Evolutionary conservation across 2,113 vertebrate genomes (phyloP).

Genomic region (Petrocephalus microphthalmus): DNA sequence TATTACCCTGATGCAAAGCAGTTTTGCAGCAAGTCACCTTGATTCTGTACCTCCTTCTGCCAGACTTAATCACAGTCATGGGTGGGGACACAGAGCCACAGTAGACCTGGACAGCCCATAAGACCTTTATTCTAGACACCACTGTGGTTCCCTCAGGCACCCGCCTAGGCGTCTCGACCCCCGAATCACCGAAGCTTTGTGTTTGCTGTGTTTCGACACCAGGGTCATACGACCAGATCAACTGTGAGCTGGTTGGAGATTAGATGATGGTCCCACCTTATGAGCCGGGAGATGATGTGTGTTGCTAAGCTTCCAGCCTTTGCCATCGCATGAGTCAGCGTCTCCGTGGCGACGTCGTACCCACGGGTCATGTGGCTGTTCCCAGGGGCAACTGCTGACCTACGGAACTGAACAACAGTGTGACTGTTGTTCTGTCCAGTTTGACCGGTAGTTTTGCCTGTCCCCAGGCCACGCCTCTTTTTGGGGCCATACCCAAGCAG

Average conservation of each 20-base stretch:
- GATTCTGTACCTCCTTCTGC: not conserved
- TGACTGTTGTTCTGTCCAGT: not conserved
- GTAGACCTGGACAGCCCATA: not conserved
- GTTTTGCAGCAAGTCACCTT: not conserved
- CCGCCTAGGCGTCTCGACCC: not conserved
- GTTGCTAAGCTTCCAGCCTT: not conserved
- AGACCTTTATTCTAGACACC: not conserved
- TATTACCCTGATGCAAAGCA: not conserved
- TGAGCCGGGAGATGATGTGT: not conserved
- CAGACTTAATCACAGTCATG: not conserved
- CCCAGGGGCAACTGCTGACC: not conserved
- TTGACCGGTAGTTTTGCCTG: not conserved
- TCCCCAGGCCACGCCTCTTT: not conserved
- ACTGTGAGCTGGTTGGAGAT: not conserved
- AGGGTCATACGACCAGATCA: not conserved
- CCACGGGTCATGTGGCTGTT: not conserved
- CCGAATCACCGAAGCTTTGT: not conserved
- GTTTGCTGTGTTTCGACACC: not conserved
- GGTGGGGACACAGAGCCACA: not conserved
- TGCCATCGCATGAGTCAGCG: not conserved
- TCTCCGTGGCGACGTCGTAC: not conserved
- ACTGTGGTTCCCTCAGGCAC: not conserved
- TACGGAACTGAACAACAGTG: not conserved
- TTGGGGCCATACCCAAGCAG: not conserved
- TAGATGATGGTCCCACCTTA: not conserved